A percentile compares a stretch with the other conserved stretches of the same genome.
Conservation (phyloP, 2,797 vertebrate genomes). For the Tragopan temminckii region DNA sequence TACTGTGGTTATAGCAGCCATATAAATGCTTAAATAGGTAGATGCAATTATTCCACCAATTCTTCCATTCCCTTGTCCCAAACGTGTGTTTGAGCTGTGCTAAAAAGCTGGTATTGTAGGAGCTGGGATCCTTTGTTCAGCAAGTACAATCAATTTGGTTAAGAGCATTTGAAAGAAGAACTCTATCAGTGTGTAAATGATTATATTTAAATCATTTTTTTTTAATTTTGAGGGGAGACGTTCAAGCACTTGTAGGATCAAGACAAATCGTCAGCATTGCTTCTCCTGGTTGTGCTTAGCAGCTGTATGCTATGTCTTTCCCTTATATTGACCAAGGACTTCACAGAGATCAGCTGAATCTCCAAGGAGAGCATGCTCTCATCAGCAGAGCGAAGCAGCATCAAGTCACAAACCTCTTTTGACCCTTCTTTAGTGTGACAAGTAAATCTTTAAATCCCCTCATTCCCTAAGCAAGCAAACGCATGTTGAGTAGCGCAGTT, state of each 20-base stretch:
- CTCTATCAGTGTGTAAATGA: neutral
- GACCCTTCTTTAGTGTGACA: accelerated
- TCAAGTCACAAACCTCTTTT: neutral
- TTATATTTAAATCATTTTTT: too few relatives aligned
- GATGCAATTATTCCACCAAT: neutral
- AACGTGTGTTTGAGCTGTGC: accelerated
- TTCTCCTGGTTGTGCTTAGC: neutral
- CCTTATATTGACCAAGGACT: neutral
- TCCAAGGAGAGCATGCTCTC: neutral
- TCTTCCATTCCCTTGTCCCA: neutral
- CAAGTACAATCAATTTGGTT: neutral
- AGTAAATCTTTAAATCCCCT: neutral
- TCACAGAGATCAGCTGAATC: neutral
- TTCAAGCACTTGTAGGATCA: neutral
- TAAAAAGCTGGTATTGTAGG: accelerated
- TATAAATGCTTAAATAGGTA: neutral
- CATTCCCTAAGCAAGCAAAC: neutral
- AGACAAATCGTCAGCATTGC: neutral
- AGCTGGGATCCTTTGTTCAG: neutral
- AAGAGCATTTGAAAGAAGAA: neutral
- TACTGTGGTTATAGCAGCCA: accelerated
- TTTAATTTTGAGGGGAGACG: neutral
- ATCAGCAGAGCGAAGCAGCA: too few relatives aligned
- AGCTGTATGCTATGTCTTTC: neutral
- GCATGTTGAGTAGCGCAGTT: neutral